A percentile compares a stretch with the other conserved stretches of the same genome.
phyloP scores from a whole-genome alignment of 2,113 vertebrate species.

The Myotis lucifugus region DNA sequence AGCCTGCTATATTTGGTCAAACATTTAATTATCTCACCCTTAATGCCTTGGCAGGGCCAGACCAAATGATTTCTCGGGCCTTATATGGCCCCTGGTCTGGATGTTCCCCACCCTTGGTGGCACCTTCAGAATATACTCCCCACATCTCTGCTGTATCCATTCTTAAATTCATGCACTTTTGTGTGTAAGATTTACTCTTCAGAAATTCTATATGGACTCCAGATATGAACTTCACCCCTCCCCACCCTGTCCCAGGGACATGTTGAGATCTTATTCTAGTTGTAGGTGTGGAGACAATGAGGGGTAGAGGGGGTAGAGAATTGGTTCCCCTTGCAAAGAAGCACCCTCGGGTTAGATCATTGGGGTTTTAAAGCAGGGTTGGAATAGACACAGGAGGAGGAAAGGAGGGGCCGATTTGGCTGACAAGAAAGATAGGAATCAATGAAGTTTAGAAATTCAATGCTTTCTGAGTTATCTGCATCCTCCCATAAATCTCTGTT shows the following conservation, averaged over 20 bases:
- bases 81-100: too few relatives aligned
- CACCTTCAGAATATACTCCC: neutral
- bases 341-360: neutral
- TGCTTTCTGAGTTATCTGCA: slow-evolving; percentile 36
- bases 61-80: too few relatives aligned
- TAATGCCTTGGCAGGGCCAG: too few relatives aligned
- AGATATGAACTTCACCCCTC: neutral
- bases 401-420: neutral
- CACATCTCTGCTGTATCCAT: neutral
- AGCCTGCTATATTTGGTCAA: too few relatives aligned
- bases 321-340: neutral
- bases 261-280: neutral
- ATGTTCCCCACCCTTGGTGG: too few relatives aligned
- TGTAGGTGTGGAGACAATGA: neutral
- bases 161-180: neutral
- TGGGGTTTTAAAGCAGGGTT: neutral
- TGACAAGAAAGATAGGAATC: slow-evolving; percentile 32
- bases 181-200: neutral
- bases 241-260: neutral
- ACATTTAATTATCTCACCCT: too few relatives aligned
- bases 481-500: slow-evolving; percentile 50
- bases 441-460: slow-evolving; percentile 52
- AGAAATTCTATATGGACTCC: neutral
- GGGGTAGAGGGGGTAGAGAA: neutral
- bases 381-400: neutral